phyloP scores from a whole-genome alignment of 2,888 invertebrate genomes.

The Achlya flavicornis region DNA sequence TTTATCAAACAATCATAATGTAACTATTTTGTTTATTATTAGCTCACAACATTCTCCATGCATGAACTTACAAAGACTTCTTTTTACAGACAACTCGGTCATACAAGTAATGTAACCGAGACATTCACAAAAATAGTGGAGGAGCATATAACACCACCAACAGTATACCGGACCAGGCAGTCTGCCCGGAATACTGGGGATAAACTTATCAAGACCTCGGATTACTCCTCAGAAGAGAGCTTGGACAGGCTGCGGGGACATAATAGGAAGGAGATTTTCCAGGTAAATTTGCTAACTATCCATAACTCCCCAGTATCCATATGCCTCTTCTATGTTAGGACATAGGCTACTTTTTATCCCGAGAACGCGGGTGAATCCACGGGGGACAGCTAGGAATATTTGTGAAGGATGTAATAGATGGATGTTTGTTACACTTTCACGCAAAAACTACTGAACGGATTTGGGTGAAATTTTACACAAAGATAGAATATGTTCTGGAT shows the following conservation, averaged over 20 bases:
- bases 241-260: conserved; percentile 58
- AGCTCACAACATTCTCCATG: too few relatives aligned
- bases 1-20: too few relatives aligned
- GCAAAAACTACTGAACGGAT: too few relatives aligned
- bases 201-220: conserved; percentile 80
- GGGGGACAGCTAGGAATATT: too few relatives aligned
- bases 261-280: conserved; percentile 65
- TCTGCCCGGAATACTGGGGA: conserved; percentile 52
- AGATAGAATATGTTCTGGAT: too few relatives aligned
- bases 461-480: too few relatives aligned
- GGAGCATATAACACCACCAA: conserved; percentile 46
- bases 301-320: background rate
- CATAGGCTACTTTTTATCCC: too few relatives aligned
- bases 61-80: background rate
- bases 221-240: conserved; percentile 84
- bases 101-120: conserved; percentile 49
- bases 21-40: too few relatives aligned
- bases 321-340: background rate
- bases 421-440: too few relatives aligned
- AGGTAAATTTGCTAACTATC: conserved; percentile 50
- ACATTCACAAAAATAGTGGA: conserved; percentile 53
- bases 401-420: too few relatives aligned
- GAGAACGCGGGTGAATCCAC: too few relatives aligned
- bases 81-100: conserved; percentile 61
- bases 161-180: conserved; percentile 62